Evolutionary conservation across 2,113 vertebrate species (phyloP).

Genomic region (Cololabis saira): DNA sequence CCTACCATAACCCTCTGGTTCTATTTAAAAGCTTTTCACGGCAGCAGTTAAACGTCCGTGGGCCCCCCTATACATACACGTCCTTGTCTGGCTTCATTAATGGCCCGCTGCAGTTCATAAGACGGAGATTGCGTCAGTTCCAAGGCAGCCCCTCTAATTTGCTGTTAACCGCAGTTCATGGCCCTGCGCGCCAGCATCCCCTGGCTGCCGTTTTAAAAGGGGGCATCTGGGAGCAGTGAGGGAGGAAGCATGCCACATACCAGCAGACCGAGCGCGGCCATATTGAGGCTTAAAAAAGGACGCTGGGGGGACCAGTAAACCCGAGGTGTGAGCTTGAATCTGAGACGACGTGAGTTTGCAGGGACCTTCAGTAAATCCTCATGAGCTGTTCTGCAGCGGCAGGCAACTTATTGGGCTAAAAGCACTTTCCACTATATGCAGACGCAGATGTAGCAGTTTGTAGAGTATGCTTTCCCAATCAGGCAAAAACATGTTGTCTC

Average conservation of each 20-base stretch:
- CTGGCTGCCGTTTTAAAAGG: conserved; percentile 60
- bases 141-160: conserved; percentile 73
- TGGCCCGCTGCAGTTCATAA: conserved; percentile 60
- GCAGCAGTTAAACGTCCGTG: conserved; percentile 36
- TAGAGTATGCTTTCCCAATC: not conserved
- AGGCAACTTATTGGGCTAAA: conserved; percentile 10
- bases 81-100: conserved; percentile 75
- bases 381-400: conserved; percentile 24
- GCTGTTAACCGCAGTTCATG: conserved; percentile 59
- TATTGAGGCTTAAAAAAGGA: conserved; percentile 31
- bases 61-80: conserved; percentile 65
- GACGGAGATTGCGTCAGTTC: conserved; percentile 68
- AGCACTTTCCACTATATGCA: not conserved
- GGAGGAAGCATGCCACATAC: conserved; percentile 60
- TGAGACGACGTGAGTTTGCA: conserved; percentile 18
- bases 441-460: conserved; percentile 5
- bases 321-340: conserved; percentile 58
- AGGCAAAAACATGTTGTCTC: not conserved
- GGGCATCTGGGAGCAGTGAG: conserved; percentile 63
- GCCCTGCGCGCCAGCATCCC: conserved; percentile 59
- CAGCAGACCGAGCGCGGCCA: conserved; percentile 37
- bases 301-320: conserved; percentile 27
- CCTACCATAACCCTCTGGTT: conserved; percentile 59
- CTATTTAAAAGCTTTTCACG: conserved; percentile 67
- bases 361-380: conserved; percentile 29